Conservation (phyloP, 2,797 vertebrate genomes). For the Halcyon chelicuti region DNA sequence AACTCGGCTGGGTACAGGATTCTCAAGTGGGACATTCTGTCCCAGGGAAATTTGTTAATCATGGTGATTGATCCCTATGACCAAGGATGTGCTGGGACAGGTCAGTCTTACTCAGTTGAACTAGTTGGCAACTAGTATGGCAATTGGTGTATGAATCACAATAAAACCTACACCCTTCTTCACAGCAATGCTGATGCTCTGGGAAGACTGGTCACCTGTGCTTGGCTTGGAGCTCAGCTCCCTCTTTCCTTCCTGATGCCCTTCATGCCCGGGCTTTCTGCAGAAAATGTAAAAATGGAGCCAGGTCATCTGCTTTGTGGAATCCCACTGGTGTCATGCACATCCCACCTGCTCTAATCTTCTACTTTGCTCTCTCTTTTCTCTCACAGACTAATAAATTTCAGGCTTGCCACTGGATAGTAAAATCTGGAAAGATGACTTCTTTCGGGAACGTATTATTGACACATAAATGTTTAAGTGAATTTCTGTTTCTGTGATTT, state of each 20-base stretch:
- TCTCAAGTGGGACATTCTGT: not conserved
- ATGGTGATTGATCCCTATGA: not conserved
- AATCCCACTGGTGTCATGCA: not conserved
- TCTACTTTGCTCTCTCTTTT: not conserved
- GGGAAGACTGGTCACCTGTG: not conserved
- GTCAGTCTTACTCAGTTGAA: not conserved
- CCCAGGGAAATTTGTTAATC: not conserved
- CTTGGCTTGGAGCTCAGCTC: not conserved
- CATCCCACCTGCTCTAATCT: not conserved
- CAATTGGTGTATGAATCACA: rapidly evolving
- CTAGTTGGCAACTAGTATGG: not conserved
- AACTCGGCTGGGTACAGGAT: not conserved
- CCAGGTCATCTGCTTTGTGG: not conserved
- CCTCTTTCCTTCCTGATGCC: not conserved
- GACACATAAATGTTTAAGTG: not conserved
- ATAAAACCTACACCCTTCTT: not conserved
- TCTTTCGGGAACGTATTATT: not conserved
- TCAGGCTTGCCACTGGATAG: not conserved
- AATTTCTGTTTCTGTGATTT: not conserved
- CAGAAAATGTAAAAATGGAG: not conserved
- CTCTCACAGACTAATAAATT: not conserved
- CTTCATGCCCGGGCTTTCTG: not conserved
- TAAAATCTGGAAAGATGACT: not conserved
- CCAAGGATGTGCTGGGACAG: not conserved
- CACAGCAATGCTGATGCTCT: rapidly evolving